A percentile compares a stretch with the other conserved stretches of the same genome.
Conservation (phyloP, 2,888 invertebrate species). For the Ophonus ardosiacus region DNA sequence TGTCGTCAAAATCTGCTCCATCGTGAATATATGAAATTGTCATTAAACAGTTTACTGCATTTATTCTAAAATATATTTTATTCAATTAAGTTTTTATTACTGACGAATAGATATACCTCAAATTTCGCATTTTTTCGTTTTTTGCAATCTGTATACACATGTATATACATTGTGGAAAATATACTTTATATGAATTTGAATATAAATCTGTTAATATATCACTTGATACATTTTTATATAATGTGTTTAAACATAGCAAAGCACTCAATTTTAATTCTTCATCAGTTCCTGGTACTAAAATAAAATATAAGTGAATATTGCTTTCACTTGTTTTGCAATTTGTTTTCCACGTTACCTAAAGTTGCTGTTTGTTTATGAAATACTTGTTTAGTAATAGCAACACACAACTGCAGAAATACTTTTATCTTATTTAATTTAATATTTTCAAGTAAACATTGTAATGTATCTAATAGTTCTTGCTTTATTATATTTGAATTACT, state of each 20-base stretch:
- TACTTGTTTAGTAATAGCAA: constrained; percentile 77
- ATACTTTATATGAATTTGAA: constrained; percentile 78
- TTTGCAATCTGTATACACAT: constrained; percentile 82
- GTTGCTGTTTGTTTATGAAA: constrained; percentile 77
- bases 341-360: constrained; percentile 75
- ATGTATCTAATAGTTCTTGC: constrained; percentile 76
- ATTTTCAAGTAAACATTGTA: constrained; percentile 76
- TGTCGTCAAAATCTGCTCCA: constrained; percentile 77
- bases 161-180: constrained; percentile 83
- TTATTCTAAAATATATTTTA: constrained; percentile 72
- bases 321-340: background rate
- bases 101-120: constrained; percentile 77
- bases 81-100: background rate
- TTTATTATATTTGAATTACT: constrained; percentile 76
- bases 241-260: constrained; percentile 77
- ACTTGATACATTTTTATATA: constrained; percentile 77
- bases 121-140: constrained; percentile 80
- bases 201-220: constrained; percentile 79
- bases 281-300: constrained; percentile 78
- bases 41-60: constrained; percentile 80
- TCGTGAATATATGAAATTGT: constrained; percentile 81
- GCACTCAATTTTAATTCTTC: constrained; percentile 83
- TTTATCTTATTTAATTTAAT: constrained; percentile 76
- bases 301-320: constrained; percentile 24
- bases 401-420: constrained; percentile 79